phyloP scores from a whole-genome alignment of 64 coral and sea anemone species.

The Acropora tenuis region DNA sequence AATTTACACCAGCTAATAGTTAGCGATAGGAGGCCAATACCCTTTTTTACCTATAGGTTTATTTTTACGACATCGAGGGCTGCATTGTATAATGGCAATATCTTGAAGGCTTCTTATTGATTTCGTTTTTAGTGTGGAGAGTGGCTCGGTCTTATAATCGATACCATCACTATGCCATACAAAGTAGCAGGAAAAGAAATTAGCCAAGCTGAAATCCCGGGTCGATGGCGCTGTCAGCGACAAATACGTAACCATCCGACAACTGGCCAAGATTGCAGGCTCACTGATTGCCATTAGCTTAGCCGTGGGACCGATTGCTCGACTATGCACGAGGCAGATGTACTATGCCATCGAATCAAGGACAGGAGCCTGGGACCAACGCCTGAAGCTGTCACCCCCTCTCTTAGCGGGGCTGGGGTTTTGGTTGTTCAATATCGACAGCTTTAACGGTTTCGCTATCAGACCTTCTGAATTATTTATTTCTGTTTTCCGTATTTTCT shows the following conservation, averaged over 20 bases:
- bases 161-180: not conserved
- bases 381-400: not conserved
- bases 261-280: constrained; percentile 10
- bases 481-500: too few species aligned
- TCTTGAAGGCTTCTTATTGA: too few species aligned
- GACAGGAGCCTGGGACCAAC: not conserved
- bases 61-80: too few species aligned
- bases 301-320: too few species aligned
- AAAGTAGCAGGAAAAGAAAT: not conserved
- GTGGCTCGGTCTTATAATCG: not conserved
- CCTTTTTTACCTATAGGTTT: too few species aligned
- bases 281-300: not conserved
- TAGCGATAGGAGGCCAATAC: too few species aligned
- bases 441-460: constrained; percentile 6
- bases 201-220: not conserved
- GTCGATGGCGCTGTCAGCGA: not conserved
- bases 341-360: constrained; percentile 1
- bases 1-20: too few species aligned
- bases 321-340: too few species aligned
- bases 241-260: not conserved
- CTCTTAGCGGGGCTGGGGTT: not conserved
- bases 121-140: too few species aligned
- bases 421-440: constrained; percentile 8
- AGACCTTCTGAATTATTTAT: not conserved
- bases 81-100: too few species aligned